Evolutionary conservation across 1,140 invertebrate genomes (phyloP), one percentile per base, ranked within the genome.

Genomic region (Leptestheria dahalacensis): DNA sequence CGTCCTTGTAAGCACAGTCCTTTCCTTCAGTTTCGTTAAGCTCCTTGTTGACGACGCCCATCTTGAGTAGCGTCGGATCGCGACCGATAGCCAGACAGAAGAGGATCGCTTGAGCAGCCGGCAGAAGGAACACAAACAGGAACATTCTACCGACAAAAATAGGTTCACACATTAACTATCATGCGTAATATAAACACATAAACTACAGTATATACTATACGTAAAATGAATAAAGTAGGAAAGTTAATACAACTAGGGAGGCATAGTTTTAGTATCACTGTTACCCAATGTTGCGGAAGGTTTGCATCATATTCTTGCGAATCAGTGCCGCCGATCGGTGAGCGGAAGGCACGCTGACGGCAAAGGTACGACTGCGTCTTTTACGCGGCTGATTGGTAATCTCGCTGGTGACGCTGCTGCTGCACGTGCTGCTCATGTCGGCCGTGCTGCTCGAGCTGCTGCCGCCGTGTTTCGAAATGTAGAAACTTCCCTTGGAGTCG

Each of bases 11-110:
- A 78, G 65, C 70, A 48, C 62, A 60, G 33, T 47, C 59, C 24
- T 49, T 61, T 20, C 51, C 62, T 69, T 62, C 2, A 67, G 69
- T 61, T 15, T 54, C 56, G 33, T 79, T 78, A 62, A 86, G 78
- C 74, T 95, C 90, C 48, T 82, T 72, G 71, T 94, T 93, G 2
- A 93, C 86, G 56, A 97, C 79, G 26, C 87, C 90, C 68, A 97
- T 65, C 63, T 80, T 81, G 0, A 97, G 77, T 49, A 86, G 84
- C 53, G 80, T 83, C 0, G 93, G 93, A 68, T 93, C 88, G 25
- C 87, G 79, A 59, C 93, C 93, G 64, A 97, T 93, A 23, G 91
- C 89, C 62, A 94, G 70, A 71, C 92, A 97, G 76, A 97, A 97
- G 2, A 96, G 78, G 50, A 94, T 85, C n/a, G 91, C 90, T 76